Evolutionary conservation across 2,113 vertebrate species (phyloP), one percentile per base, ranked within the genome.

Genomic region (Larimichthys crocea): DNA sequence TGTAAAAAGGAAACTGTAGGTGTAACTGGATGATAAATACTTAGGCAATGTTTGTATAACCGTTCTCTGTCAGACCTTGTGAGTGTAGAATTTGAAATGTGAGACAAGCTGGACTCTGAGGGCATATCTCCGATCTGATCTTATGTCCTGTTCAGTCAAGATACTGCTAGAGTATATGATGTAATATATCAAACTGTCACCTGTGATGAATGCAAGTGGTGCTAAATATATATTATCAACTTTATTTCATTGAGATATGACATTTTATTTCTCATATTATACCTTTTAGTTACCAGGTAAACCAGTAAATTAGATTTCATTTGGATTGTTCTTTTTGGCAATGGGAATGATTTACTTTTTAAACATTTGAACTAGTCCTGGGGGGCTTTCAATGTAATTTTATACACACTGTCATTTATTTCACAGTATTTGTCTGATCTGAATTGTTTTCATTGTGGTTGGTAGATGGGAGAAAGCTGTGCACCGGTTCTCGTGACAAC

Each of bases 401-500:
- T 46, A 35, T 40, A 16, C 31, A 59, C 12, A 44, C 24, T 57
- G 12, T 68, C 19, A 19, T 35, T 44, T 40, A 31, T 65, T 31
- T 64, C 4, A 24, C 3, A 65, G 48, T n/a, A 68, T 17, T 53
- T 22, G 61, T 61, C 17, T 48, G 40, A n/a, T 6, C 12, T 50
- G 46, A 67, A 15, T 53, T 69, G 42, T 65, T 67, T 74, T 50
- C 26, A 20, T 22, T 56, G 24, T 84, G 29, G 3, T 60, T 44
- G 76, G 20, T 70, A 99, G 98, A 97, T 17, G 95, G 94, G 0
- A 93, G 93, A 56, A 94, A 94, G 92, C 93, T 99, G 67, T 98
- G 97, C 91, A 97, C 96, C 0, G 98, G 98, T 12, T 99, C 98
- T 26, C 95, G 97, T 31, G 98, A 99, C 94, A 99, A 99, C 93